Conservation (phyloP, 2,888 invertebrate species). For the Synergus japonicus region DNA sequence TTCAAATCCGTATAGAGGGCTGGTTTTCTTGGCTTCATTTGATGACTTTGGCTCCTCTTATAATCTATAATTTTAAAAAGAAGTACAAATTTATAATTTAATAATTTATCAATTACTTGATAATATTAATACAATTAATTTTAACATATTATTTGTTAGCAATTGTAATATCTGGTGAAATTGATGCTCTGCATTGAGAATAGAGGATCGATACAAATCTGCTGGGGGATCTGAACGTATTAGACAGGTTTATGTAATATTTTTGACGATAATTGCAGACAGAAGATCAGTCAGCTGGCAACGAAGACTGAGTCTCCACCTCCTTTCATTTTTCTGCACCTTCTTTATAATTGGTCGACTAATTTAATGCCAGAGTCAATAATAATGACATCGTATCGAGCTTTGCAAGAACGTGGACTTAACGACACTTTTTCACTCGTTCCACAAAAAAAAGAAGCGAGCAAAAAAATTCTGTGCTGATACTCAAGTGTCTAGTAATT, state of each 20-base stretch:
- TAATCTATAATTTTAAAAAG: neutral
- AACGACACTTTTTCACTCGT: conserved; percentile 17
- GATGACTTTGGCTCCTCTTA: neutral
- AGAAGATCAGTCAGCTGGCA: conserved; percentile 26
- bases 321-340: conserved; percentile 42
- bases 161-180: neutral
- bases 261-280: conserved; percentile 41
- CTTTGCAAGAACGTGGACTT: neutral
- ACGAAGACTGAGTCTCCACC: conserved; percentile 27
- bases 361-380: conserved; percentile 47
- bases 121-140: too few species aligned
- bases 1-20: conserved; percentile 35
- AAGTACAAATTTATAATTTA: neutral
- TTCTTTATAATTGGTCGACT: conserved; percentile 50
- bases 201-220: conserved; percentile 14
- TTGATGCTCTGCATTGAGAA: neutral
- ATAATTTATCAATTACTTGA: too few species aligned
- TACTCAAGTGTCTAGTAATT: conserved; percentile 10
- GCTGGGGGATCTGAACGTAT: conserved; percentile 3
- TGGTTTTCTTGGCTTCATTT: conserved; percentile 50
- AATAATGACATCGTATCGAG: conserved; percentile 10
- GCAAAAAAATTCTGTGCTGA: conserved; percentile 6
- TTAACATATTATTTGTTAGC: too few species aligned
- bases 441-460: conserved; percentile 1
- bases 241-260: conserved; percentile 33